Evolutionary conservation across 2,113 vertebrate genomes (phyloP).

Genomic region (Cervus canadensis): DNA sequence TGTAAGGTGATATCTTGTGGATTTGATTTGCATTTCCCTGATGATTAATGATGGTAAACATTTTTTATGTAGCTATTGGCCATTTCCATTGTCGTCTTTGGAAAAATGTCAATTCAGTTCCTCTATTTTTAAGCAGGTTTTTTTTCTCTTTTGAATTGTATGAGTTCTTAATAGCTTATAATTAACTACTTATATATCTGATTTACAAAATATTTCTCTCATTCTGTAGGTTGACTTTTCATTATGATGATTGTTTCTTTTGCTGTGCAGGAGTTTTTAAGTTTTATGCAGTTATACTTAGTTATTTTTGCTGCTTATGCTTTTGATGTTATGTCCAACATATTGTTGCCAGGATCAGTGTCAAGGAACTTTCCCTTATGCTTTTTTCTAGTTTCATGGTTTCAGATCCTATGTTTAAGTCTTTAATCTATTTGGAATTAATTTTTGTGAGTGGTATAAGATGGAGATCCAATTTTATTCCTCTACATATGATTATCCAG

Average conservation of each 20-base stretch:
- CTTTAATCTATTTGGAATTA: neutral
- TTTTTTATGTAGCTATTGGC: neutral
- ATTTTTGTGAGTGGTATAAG: neutral
- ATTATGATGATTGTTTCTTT: neutral
- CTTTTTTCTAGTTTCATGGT: neutral
- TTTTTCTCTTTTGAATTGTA: neutral
- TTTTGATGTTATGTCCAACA: neutral
- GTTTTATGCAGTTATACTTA: neutral
- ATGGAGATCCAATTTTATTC: neutral
- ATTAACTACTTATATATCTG: neutral
- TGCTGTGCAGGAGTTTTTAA: neutral
- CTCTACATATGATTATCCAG: neutral
- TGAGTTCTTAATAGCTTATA: neutral
- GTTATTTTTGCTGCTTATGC: neutral
- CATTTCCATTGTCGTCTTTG: neutral
- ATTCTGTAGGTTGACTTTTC: neutral
- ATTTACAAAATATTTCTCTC: neutral
- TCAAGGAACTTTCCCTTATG: neutral
- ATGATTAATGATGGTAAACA: neutral
- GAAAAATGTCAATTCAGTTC: neutral
- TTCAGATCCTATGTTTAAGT: neutral
- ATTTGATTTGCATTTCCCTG: neutral
- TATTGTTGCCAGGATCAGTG: neutral
- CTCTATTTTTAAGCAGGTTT: neutral
- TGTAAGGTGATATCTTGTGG: neutral